These are phyloP conservation scores for Drosophila pallidifrons DNA, from an alignment of 1,140 invertebrate species.

Conservation along the genomic window DNA sequence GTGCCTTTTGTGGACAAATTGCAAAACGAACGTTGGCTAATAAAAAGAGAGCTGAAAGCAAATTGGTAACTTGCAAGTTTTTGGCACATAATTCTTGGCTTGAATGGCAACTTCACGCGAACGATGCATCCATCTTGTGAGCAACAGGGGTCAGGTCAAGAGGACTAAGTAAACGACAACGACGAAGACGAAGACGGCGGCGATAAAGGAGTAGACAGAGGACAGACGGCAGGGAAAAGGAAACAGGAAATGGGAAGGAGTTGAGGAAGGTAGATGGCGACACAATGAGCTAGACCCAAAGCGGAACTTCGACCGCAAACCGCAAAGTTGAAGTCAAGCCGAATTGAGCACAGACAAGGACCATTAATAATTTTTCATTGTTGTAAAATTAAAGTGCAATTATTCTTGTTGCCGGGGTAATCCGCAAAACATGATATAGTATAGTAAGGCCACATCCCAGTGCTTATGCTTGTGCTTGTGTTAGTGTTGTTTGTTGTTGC, in stretches of 20 bases:
- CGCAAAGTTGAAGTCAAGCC: slow-evolving; percentile 29
- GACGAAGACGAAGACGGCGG: neutral
- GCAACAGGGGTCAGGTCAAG: slow-evolving; percentile 14
- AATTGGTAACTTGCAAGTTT: slow-evolving; percentile 23
- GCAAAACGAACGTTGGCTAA: slow-evolving; percentile 6
- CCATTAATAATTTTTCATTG: slow-evolving; percentile 75
- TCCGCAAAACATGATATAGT: slow-evolving; percentile 72
- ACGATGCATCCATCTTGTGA: slow-evolving; percentile 34
- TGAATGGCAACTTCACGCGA: slow-evolving; percentile 26
- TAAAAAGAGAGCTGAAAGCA: slow-evolving; percentile 1
- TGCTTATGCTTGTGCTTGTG: slow-evolving; percentile 5
- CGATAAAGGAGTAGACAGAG: neutral
- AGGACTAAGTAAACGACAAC: neutral
- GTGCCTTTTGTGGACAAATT: slow-evolving; percentile 3
- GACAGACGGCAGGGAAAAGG: neutral
- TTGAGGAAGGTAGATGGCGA: slow-evolving; percentile 1
- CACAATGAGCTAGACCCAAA: slow-evolving; percentile 12
- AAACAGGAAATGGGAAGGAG: neutral
- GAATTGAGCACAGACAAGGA: slow-evolving; percentile 35
- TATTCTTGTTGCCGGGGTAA: slow-evolving; percentile 70
- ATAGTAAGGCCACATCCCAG: slow-evolving; percentile 36
- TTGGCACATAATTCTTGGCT: slow-evolving; percentile 34
- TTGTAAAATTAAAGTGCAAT: slow-evolving; percentile 74
- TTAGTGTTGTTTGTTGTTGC: slow-evolving; percentile 7
- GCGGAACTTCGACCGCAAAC: slow-evolving; percentile 21